Conservation (phyloP, 2,113 vertebrate species). For the Montifringilla adamsi region DNA sequence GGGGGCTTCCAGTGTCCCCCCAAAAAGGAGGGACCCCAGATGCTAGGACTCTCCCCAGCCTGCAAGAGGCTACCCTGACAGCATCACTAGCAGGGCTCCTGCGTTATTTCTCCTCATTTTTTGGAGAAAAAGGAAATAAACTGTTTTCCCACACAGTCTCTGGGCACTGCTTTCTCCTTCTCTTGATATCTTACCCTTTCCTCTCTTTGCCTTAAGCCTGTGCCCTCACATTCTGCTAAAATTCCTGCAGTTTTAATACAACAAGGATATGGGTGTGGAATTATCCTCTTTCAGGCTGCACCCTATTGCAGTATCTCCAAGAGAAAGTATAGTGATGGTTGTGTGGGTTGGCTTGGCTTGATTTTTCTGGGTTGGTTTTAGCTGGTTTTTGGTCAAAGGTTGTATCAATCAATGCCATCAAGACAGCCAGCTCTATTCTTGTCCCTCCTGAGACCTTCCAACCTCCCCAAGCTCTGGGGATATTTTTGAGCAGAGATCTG, state of each 20-base stretch:
- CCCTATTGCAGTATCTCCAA: neutral
- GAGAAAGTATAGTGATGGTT: neutral
- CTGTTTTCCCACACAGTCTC: neutral
- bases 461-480: neutral
- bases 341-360: neutral
- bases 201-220: neutral
- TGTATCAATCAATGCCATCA: neutral
- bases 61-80: rapidly evolving
- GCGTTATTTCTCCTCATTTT: rapidly evolving
- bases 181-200: neutral
- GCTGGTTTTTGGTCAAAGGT: neutral
- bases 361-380: neutral
- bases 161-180: neutral
- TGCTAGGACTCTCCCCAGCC: neutral
- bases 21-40: neutral
- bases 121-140: neutral
- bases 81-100: neutral
- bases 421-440: neutral
- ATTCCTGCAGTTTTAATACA: neutral
- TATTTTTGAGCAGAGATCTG: neutral
- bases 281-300: neutral
- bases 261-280: neutral
- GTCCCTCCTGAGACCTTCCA: neutral
- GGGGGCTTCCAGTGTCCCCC: rapidly evolving
- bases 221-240: neutral